Conservation (phyloP, 2,113 vertebrate species). For the Lipophrys pholis region DNA sequence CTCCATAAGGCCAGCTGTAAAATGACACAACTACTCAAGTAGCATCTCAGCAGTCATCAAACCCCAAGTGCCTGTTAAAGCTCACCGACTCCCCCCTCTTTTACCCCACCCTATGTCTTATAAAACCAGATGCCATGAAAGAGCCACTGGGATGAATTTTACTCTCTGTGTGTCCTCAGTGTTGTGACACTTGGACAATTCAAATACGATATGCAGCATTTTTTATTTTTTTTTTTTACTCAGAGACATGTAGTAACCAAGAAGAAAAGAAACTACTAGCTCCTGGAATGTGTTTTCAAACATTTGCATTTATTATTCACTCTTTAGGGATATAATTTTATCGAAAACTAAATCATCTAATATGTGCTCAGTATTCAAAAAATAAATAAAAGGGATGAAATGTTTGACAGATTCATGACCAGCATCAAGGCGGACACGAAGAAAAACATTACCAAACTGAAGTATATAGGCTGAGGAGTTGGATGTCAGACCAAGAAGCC, state of each 20-base stretch:
- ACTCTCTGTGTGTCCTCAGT: conserved; percentile 37
- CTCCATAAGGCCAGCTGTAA: conserved; percentile 60
- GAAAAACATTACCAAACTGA: conserved; percentile 44
- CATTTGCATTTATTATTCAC: no score
- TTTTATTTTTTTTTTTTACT: no score
- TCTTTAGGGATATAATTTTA: no score
- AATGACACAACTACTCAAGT: conserved; percentile 73
- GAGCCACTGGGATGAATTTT: conserved; percentile 42
- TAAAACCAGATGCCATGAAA: conserved; percentile 72
- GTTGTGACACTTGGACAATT: conserved; percentile 38
- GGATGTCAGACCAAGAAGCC: conserved; percentile 36
- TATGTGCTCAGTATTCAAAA: neutral
- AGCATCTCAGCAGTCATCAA: conserved; percentile 66
- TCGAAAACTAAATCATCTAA: neutral
- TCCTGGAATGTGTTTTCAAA: no score
- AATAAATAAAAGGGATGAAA: conserved; percentile 5
- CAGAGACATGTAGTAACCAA: no score
- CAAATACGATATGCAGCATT: no score
- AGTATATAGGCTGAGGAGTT: conserved; percentile 36
- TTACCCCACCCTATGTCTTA: conserved; percentile 50
- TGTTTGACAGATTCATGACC: conserved; percentile 47
- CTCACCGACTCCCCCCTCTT: conserved; percentile 30
- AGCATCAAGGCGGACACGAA: conserved; percentile 36
- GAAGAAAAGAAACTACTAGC: no score
- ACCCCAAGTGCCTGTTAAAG: conserved; percentile 66